These are phyloP conservation scores for Heliocidaris erythrogramma DNA, from an alignment of 35 echinoderm and acorn worm species.

Conservation along the genomic window DNA sequence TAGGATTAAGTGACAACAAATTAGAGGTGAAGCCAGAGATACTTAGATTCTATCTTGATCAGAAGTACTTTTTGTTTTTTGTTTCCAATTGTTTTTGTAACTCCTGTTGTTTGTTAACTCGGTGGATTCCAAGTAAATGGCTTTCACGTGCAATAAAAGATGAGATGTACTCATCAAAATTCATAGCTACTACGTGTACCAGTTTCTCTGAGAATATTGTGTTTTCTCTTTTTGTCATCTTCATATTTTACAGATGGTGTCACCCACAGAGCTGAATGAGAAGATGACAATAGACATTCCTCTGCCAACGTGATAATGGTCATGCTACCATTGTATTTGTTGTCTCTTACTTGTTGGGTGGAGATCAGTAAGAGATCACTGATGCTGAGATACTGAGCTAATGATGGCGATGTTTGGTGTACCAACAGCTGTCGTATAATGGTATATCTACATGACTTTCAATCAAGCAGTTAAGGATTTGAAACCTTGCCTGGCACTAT, in stretches of 20 bases:
- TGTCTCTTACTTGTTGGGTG: neutral
- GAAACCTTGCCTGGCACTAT: no score
- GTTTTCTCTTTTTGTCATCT: neutral
- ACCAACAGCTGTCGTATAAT: no score
- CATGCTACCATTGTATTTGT: neutral
- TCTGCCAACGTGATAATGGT: slow-evolving; percentile 26
- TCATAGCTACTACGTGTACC: neutral
- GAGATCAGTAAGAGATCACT: neutral
- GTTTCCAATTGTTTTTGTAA: neutral
- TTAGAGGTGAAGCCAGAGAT: neutral
- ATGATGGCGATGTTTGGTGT: neutral
- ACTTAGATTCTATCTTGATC: neutral
- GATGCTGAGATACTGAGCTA: neutral
- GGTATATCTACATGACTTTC: no score
- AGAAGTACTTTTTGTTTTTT: no score
- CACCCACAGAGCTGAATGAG: slow-evolving; percentile 55
- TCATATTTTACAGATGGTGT: slow-evolving; percentile 37
- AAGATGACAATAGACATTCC: slow-evolving; percentile 68
- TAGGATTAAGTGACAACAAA: neutral
- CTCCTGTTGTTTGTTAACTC: neutral
- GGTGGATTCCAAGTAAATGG: neutral
- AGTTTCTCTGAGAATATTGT: neutral
- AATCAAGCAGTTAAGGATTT: no score
- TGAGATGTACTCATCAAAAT: neutral
- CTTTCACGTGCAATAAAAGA: no score